phyloP scores from a whole-genome alignment of 2,113 vertebrate species.

The Aphyosemion australe region DNA sequence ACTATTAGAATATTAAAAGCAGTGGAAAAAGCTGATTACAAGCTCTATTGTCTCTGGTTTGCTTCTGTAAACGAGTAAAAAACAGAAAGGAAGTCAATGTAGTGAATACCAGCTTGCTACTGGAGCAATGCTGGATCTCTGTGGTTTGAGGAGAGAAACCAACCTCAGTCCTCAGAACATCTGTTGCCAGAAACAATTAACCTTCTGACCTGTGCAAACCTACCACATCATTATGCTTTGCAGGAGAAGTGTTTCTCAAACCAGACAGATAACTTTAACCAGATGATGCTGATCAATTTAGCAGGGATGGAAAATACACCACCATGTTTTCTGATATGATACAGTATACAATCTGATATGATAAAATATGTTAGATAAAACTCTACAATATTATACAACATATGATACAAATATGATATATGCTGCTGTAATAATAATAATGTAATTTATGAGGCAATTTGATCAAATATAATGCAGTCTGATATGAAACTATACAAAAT shows the following conservation, averaged over 20 bases:
- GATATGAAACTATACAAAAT: too few species aligned
- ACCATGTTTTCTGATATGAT: not conserved
- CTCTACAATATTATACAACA: too few species aligned
- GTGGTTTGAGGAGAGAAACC: conserved; percentile 22
- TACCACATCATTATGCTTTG: conserved; percentile 50
- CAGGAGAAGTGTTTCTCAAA: conserved; percentile 33
- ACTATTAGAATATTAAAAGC: too few species aligned
- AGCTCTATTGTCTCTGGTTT: conserved; percentile 41
- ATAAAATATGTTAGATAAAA: not conserved
- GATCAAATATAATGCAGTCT: too few species aligned
- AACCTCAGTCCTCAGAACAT: conserved; percentile 23
- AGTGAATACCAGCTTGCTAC: conserved; percentile 7
- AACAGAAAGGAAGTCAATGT: conserved; percentile 7
- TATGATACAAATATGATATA: too few species aligned
- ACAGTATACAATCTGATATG: not conserved
- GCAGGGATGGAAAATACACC: too few species aligned
- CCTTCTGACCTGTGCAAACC: conserved; percentile 46
- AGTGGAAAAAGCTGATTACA: not conserved
- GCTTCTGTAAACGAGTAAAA: conserved; percentile 2
- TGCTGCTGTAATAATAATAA: too few species aligned
- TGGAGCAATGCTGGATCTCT: too few species aligned
- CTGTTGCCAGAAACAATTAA: conserved; percentile 57
- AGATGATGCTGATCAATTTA: conserved; percentile 30
- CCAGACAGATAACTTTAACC: conserved; percentile 17
- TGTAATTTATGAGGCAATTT: too few species aligned